These are phyloP conservation scores for Pseudomyrmex flavicornis DNA, from an alignment of 1,140 invertebrate genomes.

Conservation along the genomic window DNA sequence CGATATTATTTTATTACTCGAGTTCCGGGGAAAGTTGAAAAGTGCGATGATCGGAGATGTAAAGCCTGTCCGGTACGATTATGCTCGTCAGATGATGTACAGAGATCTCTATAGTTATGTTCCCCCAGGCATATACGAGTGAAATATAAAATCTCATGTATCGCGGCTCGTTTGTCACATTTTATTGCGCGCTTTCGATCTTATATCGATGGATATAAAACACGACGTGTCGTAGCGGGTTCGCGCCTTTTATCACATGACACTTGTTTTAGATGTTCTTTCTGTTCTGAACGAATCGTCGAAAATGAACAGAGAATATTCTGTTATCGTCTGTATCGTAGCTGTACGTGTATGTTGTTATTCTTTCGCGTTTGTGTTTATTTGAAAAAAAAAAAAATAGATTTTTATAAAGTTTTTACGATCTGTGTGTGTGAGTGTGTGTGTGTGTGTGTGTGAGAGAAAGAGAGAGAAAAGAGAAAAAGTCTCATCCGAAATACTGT, in stretches of 20 bases:
- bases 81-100: conserved; percentile 29
- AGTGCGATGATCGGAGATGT: conserved; percentile 14
- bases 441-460: too few relatives aligned
- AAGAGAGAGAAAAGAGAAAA: too few relatives aligned
- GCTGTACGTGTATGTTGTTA: too few relatives aligned
- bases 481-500: too few relatives aligned
- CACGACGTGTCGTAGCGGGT: conserved; percentile 18
- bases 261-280: conserved; percentile 4
- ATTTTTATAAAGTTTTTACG: too few relatives aligned
- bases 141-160: conserved; percentile 18
- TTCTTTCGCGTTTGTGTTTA: too few relatives aligned
- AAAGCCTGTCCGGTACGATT: conserved; percentile 36
- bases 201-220: conserved; percentile 46
- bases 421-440: too few relatives aligned
- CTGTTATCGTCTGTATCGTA: too few relatives aligned
- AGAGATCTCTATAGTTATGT: conserved; percentile 38
- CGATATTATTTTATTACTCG: background rate
- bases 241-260: conserved; percentile 33
- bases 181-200: conserved; percentile 53
- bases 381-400: too few relatives aligned
- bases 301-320: background rate
- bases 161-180: conserved; percentile 28
- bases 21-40: conserved; percentile 12
- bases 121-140: conserved; percentile 11
- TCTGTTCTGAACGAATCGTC: background rate